Evolutionary conservation across 2,888 invertebrate species (phyloP).

Genomic region (Nasonia oneida): DNA sequence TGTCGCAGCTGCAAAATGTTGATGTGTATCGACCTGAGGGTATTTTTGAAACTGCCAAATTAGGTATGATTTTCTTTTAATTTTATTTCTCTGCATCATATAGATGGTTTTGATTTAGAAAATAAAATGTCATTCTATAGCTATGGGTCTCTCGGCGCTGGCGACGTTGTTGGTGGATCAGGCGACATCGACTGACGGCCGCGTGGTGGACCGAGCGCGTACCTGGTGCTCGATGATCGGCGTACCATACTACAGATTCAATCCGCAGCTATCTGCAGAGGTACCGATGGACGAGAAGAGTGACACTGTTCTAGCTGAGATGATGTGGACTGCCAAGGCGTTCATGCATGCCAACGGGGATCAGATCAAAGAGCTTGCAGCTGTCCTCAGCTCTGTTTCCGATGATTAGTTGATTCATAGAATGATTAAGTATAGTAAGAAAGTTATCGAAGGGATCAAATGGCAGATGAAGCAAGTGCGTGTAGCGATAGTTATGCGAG

Average conservation of each 20-base stretch:
- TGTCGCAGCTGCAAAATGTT: constrained; percentile 86
- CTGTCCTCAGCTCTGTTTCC: constrained; percentile 75
- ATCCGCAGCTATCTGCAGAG: constrained; percentile 92
- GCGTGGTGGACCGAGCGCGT: constrained; percentile 95
- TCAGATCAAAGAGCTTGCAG: constrained; percentile 83
- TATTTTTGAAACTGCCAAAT: constrained; percentile 88
- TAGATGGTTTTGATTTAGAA: neutral
- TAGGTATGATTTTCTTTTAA: constrained; percentile 71
- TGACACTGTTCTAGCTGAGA: constrained; percentile 89
- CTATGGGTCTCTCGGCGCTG: constrained; percentile 90
- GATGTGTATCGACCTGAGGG: constrained; percentile 95
- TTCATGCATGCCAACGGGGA: constrained; percentile 86
- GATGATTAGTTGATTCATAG: neutral
- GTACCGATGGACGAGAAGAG: constrained; percentile 94
- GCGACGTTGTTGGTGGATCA: constrained; percentile 94
- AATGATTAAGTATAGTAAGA: too few relatives aligned
- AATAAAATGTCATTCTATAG: constrained; percentile 70
- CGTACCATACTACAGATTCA: constrained; percentile 92
- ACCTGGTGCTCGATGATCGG: constrained; percentile 95
- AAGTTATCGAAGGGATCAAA: too few relatives aligned
- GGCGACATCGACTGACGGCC: constrained; percentile 96
- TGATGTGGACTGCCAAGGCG: constrained; percentile 94
- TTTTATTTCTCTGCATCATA: neutral
- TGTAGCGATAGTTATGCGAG: neutral
- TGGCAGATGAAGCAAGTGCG: too few relatives aligned